These are phyloP conservation scores for Pheosia gnoma DNA, from an alignment of 2,888 invertebrate genomes.

Conservation along the genomic window DNA sequence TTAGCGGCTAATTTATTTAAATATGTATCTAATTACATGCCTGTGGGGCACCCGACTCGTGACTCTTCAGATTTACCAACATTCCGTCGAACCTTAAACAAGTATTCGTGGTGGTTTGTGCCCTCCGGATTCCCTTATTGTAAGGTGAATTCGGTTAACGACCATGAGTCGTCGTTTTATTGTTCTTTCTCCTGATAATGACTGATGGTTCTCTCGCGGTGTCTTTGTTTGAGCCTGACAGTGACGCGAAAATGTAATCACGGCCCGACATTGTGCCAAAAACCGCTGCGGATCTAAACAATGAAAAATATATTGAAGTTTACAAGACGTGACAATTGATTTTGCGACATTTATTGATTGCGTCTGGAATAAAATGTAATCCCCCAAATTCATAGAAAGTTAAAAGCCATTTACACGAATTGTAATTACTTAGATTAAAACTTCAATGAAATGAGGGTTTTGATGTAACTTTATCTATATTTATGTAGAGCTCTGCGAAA, in stretches of 20 bases:
- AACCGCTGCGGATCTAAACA: conserved; percentile 55
- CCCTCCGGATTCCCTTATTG: conserved; percentile 55
- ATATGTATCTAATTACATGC: conserved; percentile 52
- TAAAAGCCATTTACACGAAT: no score
- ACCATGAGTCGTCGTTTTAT: conserved; percentile 76
- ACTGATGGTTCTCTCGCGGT: conserved; percentile 76
- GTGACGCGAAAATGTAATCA: conserved; percentile 80
- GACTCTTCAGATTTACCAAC: conserved; percentile 61
- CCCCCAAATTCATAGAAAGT: no score
- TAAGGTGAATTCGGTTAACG: conserved; percentile 74
- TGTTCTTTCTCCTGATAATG: conserved; percentile 79
- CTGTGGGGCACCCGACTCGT: conserved; percentile 41
- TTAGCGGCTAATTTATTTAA: conserved; percentile 46
- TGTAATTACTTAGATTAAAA: no score
- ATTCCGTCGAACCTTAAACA: conserved; percentile 55
- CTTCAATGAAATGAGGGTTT: no score
- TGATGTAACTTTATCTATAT: no score
- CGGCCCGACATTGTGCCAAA: conserved; percentile 39
- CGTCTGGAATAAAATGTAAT: not conserved
- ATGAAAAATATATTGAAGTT: conserved; percentile 62
- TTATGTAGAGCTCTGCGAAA: not conserved
- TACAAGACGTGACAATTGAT: conserved; percentile 52
- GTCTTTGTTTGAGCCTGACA: conserved; percentile 77
- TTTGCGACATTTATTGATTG: conserved; percentile 36
- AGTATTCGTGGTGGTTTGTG: conserved; percentile 51